These are phyloP conservation scores for Lepidocyrtoides sp. DNA, from an alignment of 2,888 invertebrate genomes.

Conservation along the genomic window DNA sequence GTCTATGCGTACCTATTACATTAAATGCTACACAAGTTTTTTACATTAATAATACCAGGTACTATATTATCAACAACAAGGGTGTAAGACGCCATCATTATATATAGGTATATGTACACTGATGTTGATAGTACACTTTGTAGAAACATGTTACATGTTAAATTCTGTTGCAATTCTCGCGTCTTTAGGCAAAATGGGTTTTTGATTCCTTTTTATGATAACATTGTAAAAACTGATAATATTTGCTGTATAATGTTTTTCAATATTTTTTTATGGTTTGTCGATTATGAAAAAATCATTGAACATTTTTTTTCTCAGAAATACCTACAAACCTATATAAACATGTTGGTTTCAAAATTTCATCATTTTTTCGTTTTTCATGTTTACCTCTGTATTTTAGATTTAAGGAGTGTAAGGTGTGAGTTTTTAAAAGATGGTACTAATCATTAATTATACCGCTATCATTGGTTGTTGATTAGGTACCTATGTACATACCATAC, in stretches of 20 bases:
- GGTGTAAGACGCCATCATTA: no score
- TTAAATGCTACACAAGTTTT: no score
- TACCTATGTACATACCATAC: no score
- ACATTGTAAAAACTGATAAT: neutral
- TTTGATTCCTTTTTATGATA: neutral
- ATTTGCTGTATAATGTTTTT: neutral
- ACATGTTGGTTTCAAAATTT: neutral
- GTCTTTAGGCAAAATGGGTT: neutral
- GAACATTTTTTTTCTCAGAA: no score
- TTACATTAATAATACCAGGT: no score
- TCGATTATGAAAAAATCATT: neutral
- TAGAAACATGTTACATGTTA: neutral
- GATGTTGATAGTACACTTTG: neutral
- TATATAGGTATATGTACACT: neutral
- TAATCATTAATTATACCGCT: no score
- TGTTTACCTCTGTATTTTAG: neutral
- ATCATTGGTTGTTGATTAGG: no score
- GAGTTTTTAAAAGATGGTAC: no score
- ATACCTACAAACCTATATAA: conserved; percentile 21
- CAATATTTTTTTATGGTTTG: no score
- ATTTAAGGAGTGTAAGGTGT: neutral
- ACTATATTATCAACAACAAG: no score
- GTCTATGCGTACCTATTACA: no score
- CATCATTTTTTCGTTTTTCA: neutral
- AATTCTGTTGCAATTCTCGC: no score